A percentile compares a stretch with the other conserved stretches of the same genome.
Conservation (phyloP, 2,113 vertebrate species). For the Catharus fuscescens region DNA sequence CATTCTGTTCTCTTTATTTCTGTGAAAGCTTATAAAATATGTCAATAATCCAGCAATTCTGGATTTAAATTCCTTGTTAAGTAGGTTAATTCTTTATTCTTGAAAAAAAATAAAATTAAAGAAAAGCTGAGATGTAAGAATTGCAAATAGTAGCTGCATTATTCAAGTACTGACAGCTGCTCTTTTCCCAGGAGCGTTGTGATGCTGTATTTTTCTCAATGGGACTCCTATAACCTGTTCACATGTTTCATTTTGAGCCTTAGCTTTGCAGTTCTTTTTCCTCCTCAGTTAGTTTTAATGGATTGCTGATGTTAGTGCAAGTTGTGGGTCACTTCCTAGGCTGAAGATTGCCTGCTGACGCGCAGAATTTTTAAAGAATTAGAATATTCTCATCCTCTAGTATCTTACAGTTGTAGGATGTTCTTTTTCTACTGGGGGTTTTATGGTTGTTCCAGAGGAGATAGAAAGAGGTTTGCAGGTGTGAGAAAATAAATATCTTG, state of each 20-base stretch:
- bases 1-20: neutral
- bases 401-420: neutral
- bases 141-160: neutral
- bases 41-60: neutral
- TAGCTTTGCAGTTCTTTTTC: neutral
- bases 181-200: neutral
- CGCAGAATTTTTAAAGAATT: accelerated
- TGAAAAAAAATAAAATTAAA: neutral
- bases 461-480: neutral
- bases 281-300: neutral
- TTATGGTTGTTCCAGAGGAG: neutral
- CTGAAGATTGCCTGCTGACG: neutral
- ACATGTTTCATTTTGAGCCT: neutral
- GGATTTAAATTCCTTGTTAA: slow-evolving; percentile 1
- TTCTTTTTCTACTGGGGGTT: neutral
- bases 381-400: neutral
- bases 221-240: neutral
- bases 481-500: neutral
- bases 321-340: neutral
- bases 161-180: neutral
- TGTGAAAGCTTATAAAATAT: neutral
- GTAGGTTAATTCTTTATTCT: neutral
- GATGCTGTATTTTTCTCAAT: neutral
- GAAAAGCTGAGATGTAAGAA: neutral
- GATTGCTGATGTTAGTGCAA: neutral